These are phyloP conservation scores for Bursaphelenchus okinawaensis DNA, from an alignment of 2,888 invertebrate genomes.

Conservation along the genomic window DNA sequence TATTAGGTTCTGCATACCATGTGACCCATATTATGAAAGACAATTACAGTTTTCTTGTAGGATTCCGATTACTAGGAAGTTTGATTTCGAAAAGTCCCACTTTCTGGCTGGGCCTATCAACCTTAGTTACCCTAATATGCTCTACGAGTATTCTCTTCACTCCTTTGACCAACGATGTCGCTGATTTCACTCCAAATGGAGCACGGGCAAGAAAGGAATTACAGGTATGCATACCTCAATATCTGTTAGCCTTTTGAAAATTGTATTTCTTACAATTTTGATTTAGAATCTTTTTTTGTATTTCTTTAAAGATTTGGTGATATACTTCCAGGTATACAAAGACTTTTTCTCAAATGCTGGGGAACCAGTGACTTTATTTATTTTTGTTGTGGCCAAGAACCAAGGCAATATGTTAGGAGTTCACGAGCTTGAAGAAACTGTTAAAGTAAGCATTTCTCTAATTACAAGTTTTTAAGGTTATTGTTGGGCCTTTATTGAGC, in stretches of 20 bases:
- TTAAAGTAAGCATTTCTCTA: slow-evolving; percentile 38
- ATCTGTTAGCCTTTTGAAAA: too few relatives aligned
- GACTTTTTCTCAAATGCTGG: slow-evolving; percentile 49
- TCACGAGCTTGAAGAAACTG: slow-evolving; percentile 44
- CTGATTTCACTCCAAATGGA: slow-evolving; percentile 53
- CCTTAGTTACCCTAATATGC: slow-evolving; percentile 27
- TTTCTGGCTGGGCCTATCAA: slow-evolving; percentile 33
- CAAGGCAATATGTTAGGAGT: slow-evolving; percentile 46
- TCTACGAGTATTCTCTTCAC: slow-evolving; percentile 42
- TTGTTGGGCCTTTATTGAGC: too few relatives aligned
- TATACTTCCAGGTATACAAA: slow-evolving; percentile 37
- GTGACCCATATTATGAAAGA: too few relatives aligned
- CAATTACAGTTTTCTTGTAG: neutral
- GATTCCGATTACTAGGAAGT: slow-evolving; percentile 2
- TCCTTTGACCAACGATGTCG: slow-evolving; percentile 49
- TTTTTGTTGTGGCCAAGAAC: slow-evolving; percentile 46
- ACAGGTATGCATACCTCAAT: slow-evolving; percentile 34
- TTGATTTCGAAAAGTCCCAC: slow-evolving; percentile 3
- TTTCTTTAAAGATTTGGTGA: too few relatives aligned
- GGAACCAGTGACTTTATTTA: slow-evolving; percentile 48
- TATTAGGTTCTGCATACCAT: too few relatives aligned
- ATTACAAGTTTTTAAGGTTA: too few relatives aligned
- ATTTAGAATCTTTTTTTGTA: too few relatives aligned
- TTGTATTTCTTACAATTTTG: too few relatives aligned
- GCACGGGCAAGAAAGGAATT: slow-evolving; percentile 46